phyloP scores from a whole-genome alignment of 2,888 invertebrate species.

The Drosophila colorata region DNA sequence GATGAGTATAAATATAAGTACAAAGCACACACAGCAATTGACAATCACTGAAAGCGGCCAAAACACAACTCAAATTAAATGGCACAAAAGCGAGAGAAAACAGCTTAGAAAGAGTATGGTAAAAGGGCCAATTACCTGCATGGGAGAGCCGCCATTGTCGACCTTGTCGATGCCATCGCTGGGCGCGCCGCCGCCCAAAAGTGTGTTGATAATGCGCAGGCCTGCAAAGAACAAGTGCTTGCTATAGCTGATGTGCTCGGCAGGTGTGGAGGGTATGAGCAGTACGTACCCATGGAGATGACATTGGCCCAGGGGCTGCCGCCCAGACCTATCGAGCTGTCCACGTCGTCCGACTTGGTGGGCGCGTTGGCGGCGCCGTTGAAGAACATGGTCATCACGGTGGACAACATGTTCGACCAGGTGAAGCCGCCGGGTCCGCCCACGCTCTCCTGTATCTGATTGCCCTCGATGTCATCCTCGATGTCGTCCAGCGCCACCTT shows the following conservation, averaged over 20 bases:
- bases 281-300: constrained; percentile 88
- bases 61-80: constrained; percentile 49
- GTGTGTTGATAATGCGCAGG: constrained; percentile 93
- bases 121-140: constrained; percentile 89
- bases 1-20: constrained; percentile 50
- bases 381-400: constrained; percentile 95
- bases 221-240: constrained; percentile 82
- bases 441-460: constrained; percentile 90
- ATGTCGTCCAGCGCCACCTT: constrained; percentile 93
- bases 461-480: constrained; percentile 91
- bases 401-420: constrained; percentile 94
- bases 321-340: constrained; percentile 88
- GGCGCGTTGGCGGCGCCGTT: constrained; percentile 88
- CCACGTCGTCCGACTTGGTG: constrained; percentile 92
- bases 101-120: background rate
- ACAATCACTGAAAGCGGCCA: constrained; percentile 29
- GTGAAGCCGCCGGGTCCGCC: constrained; percentile 90
- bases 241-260: background rate
- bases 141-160: constrained; percentile 93
- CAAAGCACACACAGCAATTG: constrained; percentile 10
- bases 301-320: constrained; percentile 95
- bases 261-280: too few relatives aligned
- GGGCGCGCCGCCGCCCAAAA: constrained; percentile 91
- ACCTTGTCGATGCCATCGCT: constrained; percentile 95
- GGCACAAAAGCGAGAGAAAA: constrained; percentile 69